Evolutionary conservation across 2,797 vertebrate species (phyloP).

Genomic region (Sebastes ruberrimus): DNA sequence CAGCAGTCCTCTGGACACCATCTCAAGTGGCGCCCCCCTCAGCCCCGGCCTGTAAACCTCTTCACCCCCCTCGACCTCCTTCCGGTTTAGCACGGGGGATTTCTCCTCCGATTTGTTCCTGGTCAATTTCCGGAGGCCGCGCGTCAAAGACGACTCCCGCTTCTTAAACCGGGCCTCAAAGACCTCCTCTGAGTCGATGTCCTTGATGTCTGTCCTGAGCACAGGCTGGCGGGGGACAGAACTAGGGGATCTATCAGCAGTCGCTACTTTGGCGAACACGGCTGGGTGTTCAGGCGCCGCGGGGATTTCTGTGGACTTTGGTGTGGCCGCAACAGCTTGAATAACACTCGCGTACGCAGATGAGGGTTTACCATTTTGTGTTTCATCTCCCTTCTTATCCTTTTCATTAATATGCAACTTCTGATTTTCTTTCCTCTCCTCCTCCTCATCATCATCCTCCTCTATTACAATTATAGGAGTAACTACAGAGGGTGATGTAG

Average conservation of each 20-base stretch:
- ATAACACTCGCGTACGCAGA: conserved; percentile 79
- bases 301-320: conserved; percentile 16
- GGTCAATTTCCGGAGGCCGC: conserved; percentile 88
- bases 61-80: conserved; percentile 78
- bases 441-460: conserved; percentile 53
- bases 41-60: conserved; percentile 91
- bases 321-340: conserved; percentile 70
- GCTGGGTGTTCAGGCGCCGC: conserved; percentile 75
- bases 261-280: conserved; percentile 81
- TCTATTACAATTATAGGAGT: conserved; percentile 71
- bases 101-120: conserved; percentile 91
- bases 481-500: conserved; percentile 38
- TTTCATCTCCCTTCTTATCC: conserved; percentile 5
- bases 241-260: conserved; percentile 34
- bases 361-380: conserved; percentile 21
- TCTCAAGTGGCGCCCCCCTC: conserved; percentile 88
- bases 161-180: conserved; percentile 96
- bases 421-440: conserved; percentile 37
- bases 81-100: conserved; percentile 64
- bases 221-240: conserved; percentile 48
- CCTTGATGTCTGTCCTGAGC: conserved; percentile 84
- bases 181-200: conserved; percentile 93
- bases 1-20: conserved; percentile 75
- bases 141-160: conserved; percentile 89
- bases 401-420: conserved; percentile 30